Evolutionary conservation across 2,113 vertebrate species (phyloP).

Genomic region (Dendropsophus ebraccatus): DNA sequence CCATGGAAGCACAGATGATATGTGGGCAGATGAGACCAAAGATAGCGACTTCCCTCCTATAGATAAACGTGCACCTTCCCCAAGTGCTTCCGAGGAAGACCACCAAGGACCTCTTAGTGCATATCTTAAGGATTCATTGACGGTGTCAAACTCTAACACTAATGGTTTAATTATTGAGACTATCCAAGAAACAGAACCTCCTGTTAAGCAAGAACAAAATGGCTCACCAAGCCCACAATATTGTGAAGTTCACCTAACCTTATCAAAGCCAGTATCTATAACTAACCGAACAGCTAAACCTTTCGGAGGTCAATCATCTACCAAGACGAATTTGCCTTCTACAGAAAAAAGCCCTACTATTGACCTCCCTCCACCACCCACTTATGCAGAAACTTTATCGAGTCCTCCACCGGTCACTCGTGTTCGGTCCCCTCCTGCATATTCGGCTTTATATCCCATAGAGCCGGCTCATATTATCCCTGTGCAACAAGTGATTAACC

Average conservation of each 20-base stretch:
- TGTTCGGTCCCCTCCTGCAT: constrained; percentile 72
- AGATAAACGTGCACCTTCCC: constrained; percentile 49
- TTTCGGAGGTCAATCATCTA: constrained; percentile 78
- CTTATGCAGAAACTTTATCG: constrained; percentile 79
- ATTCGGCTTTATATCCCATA: constrained; percentile 75
- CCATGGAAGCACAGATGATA: constrained; percentile 21
- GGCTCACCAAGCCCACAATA: constrained; percentile 65
- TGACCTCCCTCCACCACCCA: constrained; percentile 77
- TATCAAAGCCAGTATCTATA: constrained; percentile 77
- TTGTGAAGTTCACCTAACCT: constrained; percentile 76
- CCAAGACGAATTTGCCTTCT: background rate
- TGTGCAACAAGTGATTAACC: constrained; percentile 65
- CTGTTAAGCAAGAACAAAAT: background rate
- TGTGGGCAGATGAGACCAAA: constrained; percentile 29
- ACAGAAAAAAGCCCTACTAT: constrained; percentile 61
- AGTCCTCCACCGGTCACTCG: constrained; percentile 75
- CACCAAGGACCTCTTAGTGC: constrained; percentile 69
- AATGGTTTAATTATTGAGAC: constrained; percentile 67
- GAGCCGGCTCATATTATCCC: constrained; percentile 71
- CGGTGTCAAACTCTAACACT: constrained; percentile 59
- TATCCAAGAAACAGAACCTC: accelerated
- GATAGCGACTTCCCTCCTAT: background rate
- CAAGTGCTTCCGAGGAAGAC: constrained; percentile 59
- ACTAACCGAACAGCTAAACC: constrained; percentile 90
- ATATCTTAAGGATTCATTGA: constrained; percentile 77